These are phyloP conservation scores for Meiosimyza platycephala DNA, from an alignment of 2,888 invertebrate genomes.

Conservation along the genomic window DNA sequence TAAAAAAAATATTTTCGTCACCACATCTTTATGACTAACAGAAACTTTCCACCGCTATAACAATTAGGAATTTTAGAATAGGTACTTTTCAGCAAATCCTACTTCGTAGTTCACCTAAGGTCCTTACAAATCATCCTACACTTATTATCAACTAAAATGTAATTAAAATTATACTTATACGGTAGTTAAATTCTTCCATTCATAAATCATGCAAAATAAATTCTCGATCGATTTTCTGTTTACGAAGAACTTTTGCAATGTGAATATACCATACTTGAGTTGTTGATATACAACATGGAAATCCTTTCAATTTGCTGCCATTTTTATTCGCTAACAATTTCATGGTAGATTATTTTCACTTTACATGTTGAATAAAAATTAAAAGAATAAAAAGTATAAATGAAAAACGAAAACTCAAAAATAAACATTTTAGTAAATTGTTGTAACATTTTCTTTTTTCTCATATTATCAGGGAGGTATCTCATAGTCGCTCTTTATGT, in stretches of 20 bases:
- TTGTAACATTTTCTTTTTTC: not conserved
- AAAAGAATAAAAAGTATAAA: not conserved
- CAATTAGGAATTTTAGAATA: too few species aligned
- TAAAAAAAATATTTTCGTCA: too few species aligned
- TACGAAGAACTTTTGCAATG: not conserved
- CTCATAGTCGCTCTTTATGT: conserved; percentile 17
- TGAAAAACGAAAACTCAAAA: conserved; percentile 6
- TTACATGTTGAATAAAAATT: conserved; percentile 26
- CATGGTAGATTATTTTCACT: conserved; percentile 33
- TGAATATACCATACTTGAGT: not conserved
- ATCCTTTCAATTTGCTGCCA: conserved; percentile 10
- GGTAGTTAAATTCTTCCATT: conserved; percentile 14
- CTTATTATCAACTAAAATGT: not conserved
- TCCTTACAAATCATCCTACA: not conserved
- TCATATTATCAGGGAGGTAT: not conserved
- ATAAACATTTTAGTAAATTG: conserved; percentile 28
- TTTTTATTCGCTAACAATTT: conserved; percentile 27
- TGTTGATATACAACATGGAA: not conserved
- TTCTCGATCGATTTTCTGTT: conserved; percentile 6
- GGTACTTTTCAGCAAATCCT: not conserved
- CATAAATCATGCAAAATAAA: conserved; percentile 25
- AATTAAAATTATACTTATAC: not conserved
- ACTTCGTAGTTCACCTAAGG: not conserved
- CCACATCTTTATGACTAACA: too few species aligned
- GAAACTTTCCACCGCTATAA: too few species aligned